Conservation (phyloP, 2,888 invertebrate genomes). For the Aphodius sticticus region DNA sequence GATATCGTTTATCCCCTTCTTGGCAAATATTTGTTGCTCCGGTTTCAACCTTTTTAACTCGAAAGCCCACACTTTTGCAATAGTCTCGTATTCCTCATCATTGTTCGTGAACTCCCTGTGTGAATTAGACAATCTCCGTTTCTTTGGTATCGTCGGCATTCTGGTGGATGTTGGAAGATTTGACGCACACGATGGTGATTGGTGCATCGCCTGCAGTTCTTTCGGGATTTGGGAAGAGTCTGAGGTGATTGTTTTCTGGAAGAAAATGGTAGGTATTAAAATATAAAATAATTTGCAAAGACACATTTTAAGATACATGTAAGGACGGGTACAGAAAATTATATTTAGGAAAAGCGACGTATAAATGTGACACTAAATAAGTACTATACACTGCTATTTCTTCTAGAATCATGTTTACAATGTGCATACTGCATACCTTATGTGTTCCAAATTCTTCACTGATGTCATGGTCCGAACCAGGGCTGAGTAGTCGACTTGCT, state of each 20-base stretch:
- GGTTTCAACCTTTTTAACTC: conserved; percentile 59
- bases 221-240: neutral
- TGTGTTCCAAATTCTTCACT: neutral
- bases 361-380: too few species aligned
- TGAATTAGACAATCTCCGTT: neutral
- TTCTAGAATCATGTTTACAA: too few species aligned
- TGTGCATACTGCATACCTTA: neutral
- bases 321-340: too few species aligned
- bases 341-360: too few species aligned
- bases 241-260: neutral
- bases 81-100: conserved; percentile 54
- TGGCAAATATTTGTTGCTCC: conserved; percentile 60
- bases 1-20: conserved; percentile 60
- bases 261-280: too few species aligned
- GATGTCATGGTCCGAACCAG: neutral
- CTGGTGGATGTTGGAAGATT: neutral
- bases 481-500: neutral
- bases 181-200: neutral
- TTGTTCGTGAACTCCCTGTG: neutral
- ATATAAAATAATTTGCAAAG: too few species aligned
- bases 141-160: neutral
- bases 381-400: too few species aligned
- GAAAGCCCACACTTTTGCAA: conserved; percentile 57
- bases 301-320: too few species aligned
- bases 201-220: neutral